Base-by-base conservation (phyloP, 2,797 vertebrate species). In the Psittacula echo region DNA sequence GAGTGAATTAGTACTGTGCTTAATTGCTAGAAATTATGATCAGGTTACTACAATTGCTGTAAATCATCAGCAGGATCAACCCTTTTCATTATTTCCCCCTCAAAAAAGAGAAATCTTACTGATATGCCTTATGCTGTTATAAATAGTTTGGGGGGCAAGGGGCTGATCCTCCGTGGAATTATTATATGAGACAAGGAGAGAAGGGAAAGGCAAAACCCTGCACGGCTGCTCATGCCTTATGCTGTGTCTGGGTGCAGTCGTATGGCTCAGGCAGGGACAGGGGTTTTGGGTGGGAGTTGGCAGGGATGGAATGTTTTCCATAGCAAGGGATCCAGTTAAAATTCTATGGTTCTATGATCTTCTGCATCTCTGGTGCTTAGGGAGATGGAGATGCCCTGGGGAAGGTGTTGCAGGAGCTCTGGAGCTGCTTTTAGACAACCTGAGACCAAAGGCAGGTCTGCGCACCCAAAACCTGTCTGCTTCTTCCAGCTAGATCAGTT, bases 1-100 rank as follows among this genome's bases (percentile, higher is more conserved):
- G 96, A 98, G 96, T 96, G 97, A 97, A 98, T 97, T 97, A 97
- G 94, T 94, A 96, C 92, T 94, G 91, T 84, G 86, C 74, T 96
- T 98, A 98, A 97, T 96, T 95, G 91, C 89, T 85, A 92, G 88
- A 68, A 95, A 97, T 97, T 96, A 96, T 94, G 96, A 97, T 97
- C 97, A 97, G 92, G 97, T 98, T 97, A 95, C 96, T 93, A 86
- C 95, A 94, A 97, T 96, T 97, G 93, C 93, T 95, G 74, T 87
- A 76, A 97, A 97, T 97, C 97, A 79, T 91, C 82, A 65, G 65
- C 79, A 95, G 96, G 96, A 97, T 86, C 92, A 90, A 90, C 82
- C 18, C 13, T 45, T 72, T 50, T 64, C 67, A 73, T 95, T 95
- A 62, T 90, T 94, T 85, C 30, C 5, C 1, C 50, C 80, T 1